Evolutionary conservation across 1,140 invertebrate genomes (phyloP).

Genomic region (Anastatus disparis): DNA sequence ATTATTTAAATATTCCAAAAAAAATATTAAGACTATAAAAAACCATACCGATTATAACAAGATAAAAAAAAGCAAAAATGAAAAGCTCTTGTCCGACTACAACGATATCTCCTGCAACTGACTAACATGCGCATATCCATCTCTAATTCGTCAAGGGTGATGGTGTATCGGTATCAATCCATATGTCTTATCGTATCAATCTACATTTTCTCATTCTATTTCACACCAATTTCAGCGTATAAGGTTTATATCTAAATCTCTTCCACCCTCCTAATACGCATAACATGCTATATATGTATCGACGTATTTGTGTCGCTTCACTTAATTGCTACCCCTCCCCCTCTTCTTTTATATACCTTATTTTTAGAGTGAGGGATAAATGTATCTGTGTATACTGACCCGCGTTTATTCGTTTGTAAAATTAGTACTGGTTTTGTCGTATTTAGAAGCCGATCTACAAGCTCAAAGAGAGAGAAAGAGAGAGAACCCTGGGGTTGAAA

Average conservation of each 20-base stretch:
- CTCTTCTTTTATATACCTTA: too few relatives aligned
- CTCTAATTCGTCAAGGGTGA: constrained; percentile 10
- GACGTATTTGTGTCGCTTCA: constrained; percentile 53
- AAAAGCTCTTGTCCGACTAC: too few relatives aligned
- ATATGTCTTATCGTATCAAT: constrained; percentile 18
- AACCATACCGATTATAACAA: too few relatives aligned
- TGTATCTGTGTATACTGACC: constrained; percentile 20
- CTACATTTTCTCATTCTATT: neutral
- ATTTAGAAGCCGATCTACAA: constrained; percentile 48
- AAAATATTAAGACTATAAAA: too few relatives aligned
- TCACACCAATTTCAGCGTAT: constrained; percentile 2
- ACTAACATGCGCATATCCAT: constrained; percentile 53
- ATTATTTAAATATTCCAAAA: too few relatives aligned
- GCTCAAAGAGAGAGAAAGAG: too few relatives aligned
- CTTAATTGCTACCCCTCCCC: constrained; percentile 36
- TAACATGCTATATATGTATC: too few relatives aligned
- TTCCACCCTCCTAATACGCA: too few relatives aligned
- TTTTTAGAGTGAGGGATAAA: neutral
- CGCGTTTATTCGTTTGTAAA: constrained; percentile 67
- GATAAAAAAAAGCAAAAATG: too few relatives aligned
- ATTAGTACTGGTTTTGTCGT: constrained; percentile 67
- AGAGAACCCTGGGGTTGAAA: constrained; percentile 37
- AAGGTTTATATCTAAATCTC: too few relatives aligned
- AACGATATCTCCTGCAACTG: too few relatives aligned
- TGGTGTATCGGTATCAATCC: constrained; percentile 61